Base-by-base conservation (phyloP, 2,113 vertebrate species). In the Hassar affinis region DNA sequence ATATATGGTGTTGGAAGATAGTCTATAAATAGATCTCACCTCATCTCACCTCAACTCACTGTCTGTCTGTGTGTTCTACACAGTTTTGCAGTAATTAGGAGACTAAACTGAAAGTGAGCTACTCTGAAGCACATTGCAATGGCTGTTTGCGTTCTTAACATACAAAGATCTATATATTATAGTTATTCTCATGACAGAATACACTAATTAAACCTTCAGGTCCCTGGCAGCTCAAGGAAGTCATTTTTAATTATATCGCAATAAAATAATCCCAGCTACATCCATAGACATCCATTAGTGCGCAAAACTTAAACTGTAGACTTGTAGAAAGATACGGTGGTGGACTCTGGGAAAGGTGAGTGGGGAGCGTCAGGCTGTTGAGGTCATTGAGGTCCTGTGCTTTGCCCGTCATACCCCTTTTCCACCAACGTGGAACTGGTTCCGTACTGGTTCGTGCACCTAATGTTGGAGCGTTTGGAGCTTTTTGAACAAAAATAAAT, bases 1-100 rank as follows among this genome's bases (percentile, higher is more conserved):
- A 62, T 78, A 52, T 77, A 9, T 11, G 35, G 51, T 57, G 27
- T 61, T 82, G 49, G 54, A 75, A 75, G 57, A 72, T 47, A 4
- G 7, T 33, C 69, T 57, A 56, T 61, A 38, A 33, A 74, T 33
- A 81, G 35, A 59, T 38, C 54, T 82, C 4, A 51, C 54, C 66
- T 81, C 3, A n/a, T n/a, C n/a, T n/a, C n/a, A n/a, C n/a, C 54
- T 82, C 4, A 51, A 38, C 66, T 81, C 3, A 12, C 22, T 74
- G 52, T 30, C 35, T 45, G 45, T 59, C 30, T 33, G 51, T 33
- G 51, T 33, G 35, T 52, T 71, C 3, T 49, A 74, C 27, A 75
- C 56, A 72, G 30, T 27, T 75, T 62, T 18, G 8, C 45, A 61
- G 45, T 59, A 49, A 82, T 82, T 51, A 38, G 15, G 38, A n/a